These are phyloP conservation scores for Dendroctonus valens DNA, from an alignment of 1,140 invertebrate species.

Conservation along the genomic window DNA sequence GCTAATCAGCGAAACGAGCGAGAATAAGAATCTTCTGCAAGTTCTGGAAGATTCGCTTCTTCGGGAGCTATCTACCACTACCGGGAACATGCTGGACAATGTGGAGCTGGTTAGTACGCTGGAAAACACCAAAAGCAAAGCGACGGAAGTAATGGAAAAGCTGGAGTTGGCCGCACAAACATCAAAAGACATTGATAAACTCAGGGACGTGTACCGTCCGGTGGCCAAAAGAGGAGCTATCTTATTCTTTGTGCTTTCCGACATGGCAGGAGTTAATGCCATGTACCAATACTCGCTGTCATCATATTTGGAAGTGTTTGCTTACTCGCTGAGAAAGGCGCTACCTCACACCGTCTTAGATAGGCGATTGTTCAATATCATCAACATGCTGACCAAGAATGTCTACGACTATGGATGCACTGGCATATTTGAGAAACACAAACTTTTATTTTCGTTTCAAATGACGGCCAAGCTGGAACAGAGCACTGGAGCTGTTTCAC, in stretches of 20 bases:
- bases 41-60: constrained; percentile 81
- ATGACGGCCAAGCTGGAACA: constrained; percentile 80
- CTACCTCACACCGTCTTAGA: constrained; percentile 69
- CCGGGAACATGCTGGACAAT: constrained; percentile 90
- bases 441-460: constrained; percentile 87
- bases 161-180: constrained; percentile 70
- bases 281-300: constrained; percentile 92
- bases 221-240: constrained; percentile 82
- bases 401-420: constrained; percentile 89
- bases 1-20: constrained; percentile 80
- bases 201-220: constrained; percentile 78
- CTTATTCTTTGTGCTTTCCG: constrained; percentile 83
- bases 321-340: constrained; percentile 74
- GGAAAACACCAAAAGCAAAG: constrained; percentile 86
- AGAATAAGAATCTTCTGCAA: constrained; percentile 79
- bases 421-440: constrained; percentile 88
- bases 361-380: constrained; percentile 77
- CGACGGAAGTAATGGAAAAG: constrained; percentile 69
- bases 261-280: constrained; percentile 79
- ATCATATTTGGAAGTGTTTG: constrained; percentile 78
- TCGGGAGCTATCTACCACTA: constrained; percentile 75
- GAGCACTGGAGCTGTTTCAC: constrained; percentile 60
- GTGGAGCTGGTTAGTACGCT: constrained; percentile 78
- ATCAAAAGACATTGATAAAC: constrained; percentile 72
- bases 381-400: constrained; percentile 78